Evolutionary conservation across 23 tunicate genomes (phyloP).

Genomic region (Styela clava): DNA sequence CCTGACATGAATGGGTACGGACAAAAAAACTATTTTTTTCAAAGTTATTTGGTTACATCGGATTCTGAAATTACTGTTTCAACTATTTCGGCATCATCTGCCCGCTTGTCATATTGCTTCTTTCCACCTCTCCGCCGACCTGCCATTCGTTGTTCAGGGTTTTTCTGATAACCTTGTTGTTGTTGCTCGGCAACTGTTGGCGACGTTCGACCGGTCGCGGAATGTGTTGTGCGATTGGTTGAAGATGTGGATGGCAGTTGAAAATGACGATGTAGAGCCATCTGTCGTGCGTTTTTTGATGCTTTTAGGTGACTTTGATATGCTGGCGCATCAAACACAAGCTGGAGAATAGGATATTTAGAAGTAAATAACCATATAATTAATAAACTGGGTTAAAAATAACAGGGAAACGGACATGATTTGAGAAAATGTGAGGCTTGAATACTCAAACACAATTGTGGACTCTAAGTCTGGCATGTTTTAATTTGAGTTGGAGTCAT

Average conservation of each 20-base stretch:
- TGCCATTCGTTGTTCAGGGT: not conserved
- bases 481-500: not conserved
- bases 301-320: constrained; percentile 76
- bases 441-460: not conserved
- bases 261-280: constrained; percentile 18
- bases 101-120: constrained; percentile 30
- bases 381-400: no score
- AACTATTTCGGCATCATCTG: constrained; percentile 17
- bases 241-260: not conserved
- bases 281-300: constrained; percentile 20
- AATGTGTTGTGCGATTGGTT: not conserved
- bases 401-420: no score
- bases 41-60: no score
- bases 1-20: no score
- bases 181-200: not conserved
- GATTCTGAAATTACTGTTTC: not conserved
- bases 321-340: constrained; percentile 71
- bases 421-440: no score
- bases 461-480: not conserved
- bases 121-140: constrained; percentile 25
- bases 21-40: no score
- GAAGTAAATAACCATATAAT: not conserved
- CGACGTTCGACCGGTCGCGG: not conserved
- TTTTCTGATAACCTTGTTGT: not conserved
- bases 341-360: constrained; percentile 29